These are phyloP conservation scores for Troides helena DNA, from an alignment of 2,888 invertebrate species.

Conservation along the genomic window DNA sequence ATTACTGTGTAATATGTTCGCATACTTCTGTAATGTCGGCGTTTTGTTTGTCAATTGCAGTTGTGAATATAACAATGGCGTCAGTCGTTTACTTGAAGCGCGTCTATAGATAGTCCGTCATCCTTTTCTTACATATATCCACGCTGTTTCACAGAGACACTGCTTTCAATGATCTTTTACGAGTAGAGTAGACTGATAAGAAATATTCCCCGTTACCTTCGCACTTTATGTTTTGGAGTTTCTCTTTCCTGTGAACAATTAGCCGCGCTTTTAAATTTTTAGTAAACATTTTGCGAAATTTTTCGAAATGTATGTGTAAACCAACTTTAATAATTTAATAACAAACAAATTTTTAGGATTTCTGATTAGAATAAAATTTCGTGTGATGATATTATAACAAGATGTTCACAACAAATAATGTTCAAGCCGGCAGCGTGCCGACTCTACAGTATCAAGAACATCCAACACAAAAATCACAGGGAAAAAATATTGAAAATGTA, in stretches of 20 bases:
- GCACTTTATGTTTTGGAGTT: conserved; percentile 71
- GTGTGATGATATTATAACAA: conserved; percentile 49
- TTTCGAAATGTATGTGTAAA: conserved; percentile 1
- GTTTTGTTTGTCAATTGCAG: conserved; percentile 40
- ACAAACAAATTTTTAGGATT: conserved; percentile 25
- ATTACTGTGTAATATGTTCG: conserved; percentile 10
- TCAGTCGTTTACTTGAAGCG: conserved; percentile 68
- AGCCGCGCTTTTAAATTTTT: conserved; percentile 67
- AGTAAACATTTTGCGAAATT: conserved; percentile 27
- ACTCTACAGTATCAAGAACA: conserved; percentile 86
- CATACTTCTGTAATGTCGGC: conserved; percentile 21
- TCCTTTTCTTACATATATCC: conserved; percentile 80
- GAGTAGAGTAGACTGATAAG: conserved; percentile 76
- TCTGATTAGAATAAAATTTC: conserved; percentile 12
- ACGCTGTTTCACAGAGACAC: conserved; percentile 70
- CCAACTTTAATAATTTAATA: conserved; percentile 22
- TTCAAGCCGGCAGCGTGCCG: conserved; percentile 81
- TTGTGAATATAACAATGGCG: conserved; percentile 66
- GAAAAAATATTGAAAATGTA: conserved; percentile 81
- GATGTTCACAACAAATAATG: conserved; percentile 82
- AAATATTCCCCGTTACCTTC: conserved; percentile 77
- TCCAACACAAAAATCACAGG: conserved; percentile 80
- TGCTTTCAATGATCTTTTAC: conserved; percentile 75
- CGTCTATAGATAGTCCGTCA: conserved; percentile 75
- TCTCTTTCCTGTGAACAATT: conserved; percentile 63